Evolutionary conservation across 2,888 invertebrate genomes (phyloP).

Genomic region (Orchestes rusci): DNA sequence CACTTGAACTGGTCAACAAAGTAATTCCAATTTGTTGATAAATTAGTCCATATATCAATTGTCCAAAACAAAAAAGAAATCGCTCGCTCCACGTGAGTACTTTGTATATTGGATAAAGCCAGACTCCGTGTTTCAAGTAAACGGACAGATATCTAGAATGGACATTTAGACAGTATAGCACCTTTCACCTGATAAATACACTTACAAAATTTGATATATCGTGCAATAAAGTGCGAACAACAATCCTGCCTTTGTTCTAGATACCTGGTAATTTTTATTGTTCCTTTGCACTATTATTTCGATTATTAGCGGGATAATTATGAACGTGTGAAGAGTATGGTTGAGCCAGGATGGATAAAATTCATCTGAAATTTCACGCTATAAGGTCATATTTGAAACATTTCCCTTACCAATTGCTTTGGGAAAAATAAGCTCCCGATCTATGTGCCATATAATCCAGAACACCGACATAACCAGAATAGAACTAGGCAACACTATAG

Average conservation of each 20-base stretch:
- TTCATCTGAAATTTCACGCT: constrained; percentile 35
- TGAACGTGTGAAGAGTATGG: constrained; percentile 53
- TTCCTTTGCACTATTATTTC: constrained; percentile 39
- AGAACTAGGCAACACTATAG: constrained; percentile 33
- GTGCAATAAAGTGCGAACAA: constrained; percentile 17
- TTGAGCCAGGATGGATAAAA: constrained; percentile 54
- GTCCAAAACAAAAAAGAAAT: constrained; percentile 15
- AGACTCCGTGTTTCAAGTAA: constrained; percentile 45
- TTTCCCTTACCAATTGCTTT: constrained; percentile 35
- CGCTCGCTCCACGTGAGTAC: constrained; percentile 49
- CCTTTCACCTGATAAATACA: constrained; percentile 9
- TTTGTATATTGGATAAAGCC: constrained; percentile 50
- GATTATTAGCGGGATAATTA: constrained; percentile 44
- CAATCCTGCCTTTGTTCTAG: constrained; percentile 12
- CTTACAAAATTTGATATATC: constrained; percentile 28
- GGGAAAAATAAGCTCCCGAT: constrained; percentile 53
- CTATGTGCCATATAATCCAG: constrained; percentile 49
- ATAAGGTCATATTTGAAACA: background rate
- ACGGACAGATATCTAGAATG: constrained; percentile 41
- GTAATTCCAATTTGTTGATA: constrained; percentile 26
- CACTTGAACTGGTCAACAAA: constrained; percentile 18
- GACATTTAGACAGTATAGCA: too few species aligned
- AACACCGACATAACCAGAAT: constrained; percentile 51
- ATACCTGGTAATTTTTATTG: constrained; percentile 3
- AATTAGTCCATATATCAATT: constrained; percentile 10